Evolutionary conservation across 2,797 vertebrate species (phyloP).

Genomic region (Uromys caudimaculatus): DNA sequence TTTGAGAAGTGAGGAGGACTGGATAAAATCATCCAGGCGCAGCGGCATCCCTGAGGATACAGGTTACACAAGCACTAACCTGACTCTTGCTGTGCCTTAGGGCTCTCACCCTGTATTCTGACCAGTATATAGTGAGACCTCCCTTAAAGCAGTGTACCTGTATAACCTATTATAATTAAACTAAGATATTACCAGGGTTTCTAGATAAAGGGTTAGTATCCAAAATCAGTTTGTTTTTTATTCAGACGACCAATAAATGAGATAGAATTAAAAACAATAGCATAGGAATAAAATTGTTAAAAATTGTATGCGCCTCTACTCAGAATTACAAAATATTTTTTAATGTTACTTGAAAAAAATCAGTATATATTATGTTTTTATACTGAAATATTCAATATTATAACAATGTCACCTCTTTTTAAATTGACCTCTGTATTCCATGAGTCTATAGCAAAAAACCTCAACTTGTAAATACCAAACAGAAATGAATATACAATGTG

Average conservation of each 20-base stretch:
- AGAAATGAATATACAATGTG: not conserved
- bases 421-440: not conserved
- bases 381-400: conserved; percentile 1
- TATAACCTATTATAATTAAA: not conserved
- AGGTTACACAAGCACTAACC: not conserved
- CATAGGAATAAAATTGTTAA: conserved; percentile 31
- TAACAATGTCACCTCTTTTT: conserved; percentile 19
- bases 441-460: not conserved
- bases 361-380: not conserved
- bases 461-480: conserved; percentile 7
- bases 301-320: not conserved
- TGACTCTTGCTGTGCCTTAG: not conserved
- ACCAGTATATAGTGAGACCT: no score
- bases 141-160: not conserved
- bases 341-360: conserved; percentile 56
- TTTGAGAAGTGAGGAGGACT: not conserved
- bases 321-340: conserved; percentile 31
- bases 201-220: not conserved
- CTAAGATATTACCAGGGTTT: conserved; percentile 12
- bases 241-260: not conserved
- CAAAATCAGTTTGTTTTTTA: conserved; percentile 40
- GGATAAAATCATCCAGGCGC: not conserved
- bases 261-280: not conserved
- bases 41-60: not conserved
- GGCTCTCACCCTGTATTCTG: not conserved